phyloP scores from a whole-genome alignment of 2,888 invertebrate species.

The Tuberolachnus salignus region DNA sequence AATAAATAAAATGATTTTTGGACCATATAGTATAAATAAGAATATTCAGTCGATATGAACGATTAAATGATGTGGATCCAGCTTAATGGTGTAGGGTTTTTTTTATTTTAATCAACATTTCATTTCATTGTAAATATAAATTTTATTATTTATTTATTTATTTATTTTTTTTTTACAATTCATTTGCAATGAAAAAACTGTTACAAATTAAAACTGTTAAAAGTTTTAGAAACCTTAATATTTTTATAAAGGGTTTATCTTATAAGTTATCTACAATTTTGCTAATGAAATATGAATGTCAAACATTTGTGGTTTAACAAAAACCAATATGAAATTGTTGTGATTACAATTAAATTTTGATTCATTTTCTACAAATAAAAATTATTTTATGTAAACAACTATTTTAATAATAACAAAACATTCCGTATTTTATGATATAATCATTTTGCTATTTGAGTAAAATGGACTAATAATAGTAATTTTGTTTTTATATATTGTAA shows the following conservation, averaged over 20 bases:
- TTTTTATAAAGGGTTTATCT: background rate
- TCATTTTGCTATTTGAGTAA: background rate
- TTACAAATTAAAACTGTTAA: background rate
- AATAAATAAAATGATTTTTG: background rate
- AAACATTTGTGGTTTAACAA: background rate
- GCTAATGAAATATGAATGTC: background rate
- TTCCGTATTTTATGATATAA: background rate
- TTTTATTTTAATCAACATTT: conserved; percentile 22
- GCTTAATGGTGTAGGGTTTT: conserved; percentile 44
- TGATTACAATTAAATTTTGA: background rate
- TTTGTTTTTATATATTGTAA: background rate
- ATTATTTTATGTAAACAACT: background rate
- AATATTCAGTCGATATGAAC: background rate
- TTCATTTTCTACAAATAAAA: background rate
- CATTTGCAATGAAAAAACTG: conserved; percentile 3
- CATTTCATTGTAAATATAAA: conserved; percentile 13
- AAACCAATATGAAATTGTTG: background rate
- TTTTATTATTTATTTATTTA: too few species aligned
- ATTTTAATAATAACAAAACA: background rate
- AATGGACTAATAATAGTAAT: background rate
- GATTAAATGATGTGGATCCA: conserved; percentile 26
- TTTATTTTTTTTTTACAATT: background rate
- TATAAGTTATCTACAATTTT: background rate
- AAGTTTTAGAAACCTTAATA: background rate
- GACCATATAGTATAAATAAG: too few species aligned